phyloP scores from a whole-genome alignment of 2,888 invertebrate species.

The Drosophila hamatofila region DNA sequence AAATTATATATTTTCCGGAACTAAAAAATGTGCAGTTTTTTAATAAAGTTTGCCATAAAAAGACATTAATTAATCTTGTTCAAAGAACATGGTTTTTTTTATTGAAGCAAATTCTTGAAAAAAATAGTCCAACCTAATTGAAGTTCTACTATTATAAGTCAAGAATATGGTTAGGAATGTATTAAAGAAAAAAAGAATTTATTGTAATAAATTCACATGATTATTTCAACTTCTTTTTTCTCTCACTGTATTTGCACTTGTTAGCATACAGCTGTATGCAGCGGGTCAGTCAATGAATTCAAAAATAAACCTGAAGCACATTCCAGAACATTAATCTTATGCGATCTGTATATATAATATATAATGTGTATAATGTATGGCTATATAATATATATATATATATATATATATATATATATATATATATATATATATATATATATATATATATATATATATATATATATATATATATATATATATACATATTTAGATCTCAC shows the following conservation, averaged over 20 bases:
- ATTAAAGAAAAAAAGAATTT: not conserved
- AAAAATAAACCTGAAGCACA: conserved; percentile 2
- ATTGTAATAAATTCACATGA: not conserved
- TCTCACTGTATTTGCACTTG: conserved; percentile 7
- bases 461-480: not conserved
- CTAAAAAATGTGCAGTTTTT: no score
- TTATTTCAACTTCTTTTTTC: not conserved
- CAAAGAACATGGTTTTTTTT: no score
- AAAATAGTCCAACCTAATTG: no score
- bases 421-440: not conserved
- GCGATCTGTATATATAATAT: not conserved
- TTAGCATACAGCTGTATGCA: conserved; percentile 6
- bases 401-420: not conserved
- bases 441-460: not conserved
- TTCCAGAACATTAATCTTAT: conserved; percentile 23
- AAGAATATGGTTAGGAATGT: not conserved
- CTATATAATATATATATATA: not conserved
- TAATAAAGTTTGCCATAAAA: no score
- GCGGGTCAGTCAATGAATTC: conserved; percentile 18
- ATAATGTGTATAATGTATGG: not conserved
- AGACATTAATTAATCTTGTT: no score
- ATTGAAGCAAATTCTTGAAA: no score
- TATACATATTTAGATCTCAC: not conserved
- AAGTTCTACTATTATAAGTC: not conserved
- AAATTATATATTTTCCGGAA: no score